Evolutionary conservation across 2,888 invertebrate species (phyloP), one percentile per base, ranked within the genome.

Genomic region (Brachypalpus laphriformis): DNA sequence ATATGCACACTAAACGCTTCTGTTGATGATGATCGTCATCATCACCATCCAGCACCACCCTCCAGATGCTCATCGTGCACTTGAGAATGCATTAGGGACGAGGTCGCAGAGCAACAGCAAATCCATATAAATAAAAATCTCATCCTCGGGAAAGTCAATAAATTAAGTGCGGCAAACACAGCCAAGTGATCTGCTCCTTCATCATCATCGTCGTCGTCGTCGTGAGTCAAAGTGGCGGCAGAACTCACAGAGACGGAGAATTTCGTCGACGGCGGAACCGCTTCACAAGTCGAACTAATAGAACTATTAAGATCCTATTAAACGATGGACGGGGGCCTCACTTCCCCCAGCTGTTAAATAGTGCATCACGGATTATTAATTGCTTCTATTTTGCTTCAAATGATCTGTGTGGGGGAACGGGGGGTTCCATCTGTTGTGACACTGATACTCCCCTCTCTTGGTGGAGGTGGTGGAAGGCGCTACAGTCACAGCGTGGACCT

Each of bases 291-390:
- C 49, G 56, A 57, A 70, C 80, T 80, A 85, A 85, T 85, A 85
- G 85, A 85, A 85, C 85, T 85, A 85, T 85, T 85, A 85, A 85
- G 85, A 85, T 85, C 85, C 85, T 81, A 85, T 85, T 85, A 85
- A 85, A 59, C 59, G 75, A 59, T 59, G 74, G 74, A 47, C 59
- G 22, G 34, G 42, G 71, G 68, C 54, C 63, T 59, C 65, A 56
- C 68, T 80, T 85, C 75, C 75, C 78, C 80, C 85, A 85, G 85
- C 85, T 85, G 85, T 75, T 82, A 80, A 87, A 87, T 82, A 86
- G 81, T 87, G 87, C 83, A 78, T 83, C 86, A 82, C 81, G 54
- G 83, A 78, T 87, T 87, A 87, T 87, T 87, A 87, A 87, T 87
- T 87, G 87, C 77, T 75, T 77, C 87, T 81, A 81, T 86, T 86